Percentiles rank a stretch among this genome's conserved stretches.
Conservation (phyloP, 1,140 invertebrate genomes). For the Hyphantria cunea region DNA sequence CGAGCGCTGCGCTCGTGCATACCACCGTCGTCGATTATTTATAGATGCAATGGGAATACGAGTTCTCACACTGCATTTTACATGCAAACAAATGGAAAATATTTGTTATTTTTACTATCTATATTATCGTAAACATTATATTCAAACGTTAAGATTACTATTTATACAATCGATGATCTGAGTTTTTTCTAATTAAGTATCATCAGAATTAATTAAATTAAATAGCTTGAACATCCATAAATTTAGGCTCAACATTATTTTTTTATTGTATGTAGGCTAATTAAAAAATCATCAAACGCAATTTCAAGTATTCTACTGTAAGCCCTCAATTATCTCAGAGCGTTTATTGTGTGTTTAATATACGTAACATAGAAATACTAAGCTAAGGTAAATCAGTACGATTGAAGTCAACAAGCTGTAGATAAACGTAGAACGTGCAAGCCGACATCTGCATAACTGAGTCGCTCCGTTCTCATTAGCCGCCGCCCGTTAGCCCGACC, state of each 20-base stretch:
- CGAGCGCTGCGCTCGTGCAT: conserved; percentile 16
- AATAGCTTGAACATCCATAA: no score
- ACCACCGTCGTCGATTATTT: conserved; percentile 15
- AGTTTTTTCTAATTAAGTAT: no score
- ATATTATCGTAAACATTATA: background rate
- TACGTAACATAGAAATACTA: conserved; percentile 12
- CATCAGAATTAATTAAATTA: no score
- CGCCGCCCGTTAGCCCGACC: conserved; percentile 65
- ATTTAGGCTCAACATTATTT: no score
- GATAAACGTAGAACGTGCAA: conserved; percentile 39
- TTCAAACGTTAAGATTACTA: no score
- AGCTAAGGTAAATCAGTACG: conserved; percentile 17
- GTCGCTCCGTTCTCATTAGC: conserved; percentile 67
- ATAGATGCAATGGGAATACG: conserved; percentile 18
- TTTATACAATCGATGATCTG: no score
- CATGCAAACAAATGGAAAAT: background rate
- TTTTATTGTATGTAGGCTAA: no score
- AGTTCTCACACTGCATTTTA: conserved; percentile 12
- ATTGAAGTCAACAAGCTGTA: conserved; percentile 25
- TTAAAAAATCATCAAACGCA: no score
- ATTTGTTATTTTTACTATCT: background rate
- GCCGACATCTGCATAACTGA: conserved; percentile 72
- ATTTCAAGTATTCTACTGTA: no score
- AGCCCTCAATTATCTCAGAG: no score
- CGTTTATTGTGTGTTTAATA: background rate